Percentiles rank a stretch among this genome's conserved stretches.
Conservation (phyloP, 2,797 vertebrate genomes). For the Allobates femoralis region DNA sequence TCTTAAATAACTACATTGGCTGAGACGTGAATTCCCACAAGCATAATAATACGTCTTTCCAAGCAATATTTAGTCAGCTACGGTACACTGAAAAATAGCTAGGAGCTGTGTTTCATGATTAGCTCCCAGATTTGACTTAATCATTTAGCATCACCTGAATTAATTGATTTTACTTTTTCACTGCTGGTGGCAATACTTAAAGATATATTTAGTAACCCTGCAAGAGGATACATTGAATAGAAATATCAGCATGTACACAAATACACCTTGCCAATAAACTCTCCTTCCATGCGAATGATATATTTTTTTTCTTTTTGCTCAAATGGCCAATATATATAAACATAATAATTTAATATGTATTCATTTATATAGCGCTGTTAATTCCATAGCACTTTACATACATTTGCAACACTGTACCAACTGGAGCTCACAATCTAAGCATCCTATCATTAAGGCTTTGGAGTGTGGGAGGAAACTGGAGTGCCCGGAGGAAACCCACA, state of each 20-base stretch:
- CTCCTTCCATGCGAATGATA: too few species aligned
- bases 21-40: constrained; percentile 52
- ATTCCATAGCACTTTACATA: too few species aligned
- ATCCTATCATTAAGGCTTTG: too few species aligned
- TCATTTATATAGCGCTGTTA: too few species aligned
- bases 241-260: background rate
- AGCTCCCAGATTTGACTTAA: constrained; percentile 30
- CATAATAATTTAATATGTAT: too few species aligned
- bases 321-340: too few species aligned
- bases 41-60: constrained; percentile 40
- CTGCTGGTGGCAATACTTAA: background rate
- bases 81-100: constrained; percentile 29
- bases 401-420: too few species aligned
- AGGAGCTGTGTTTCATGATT: constrained; percentile 7
- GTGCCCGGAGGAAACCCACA: too few species aligned
- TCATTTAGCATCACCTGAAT: constrained; percentile 46
- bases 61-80: constrained; percentile 48
- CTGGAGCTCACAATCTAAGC: too few species aligned
- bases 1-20: constrained; percentile 56
- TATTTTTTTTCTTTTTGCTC: too few species aligned
- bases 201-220: background rate
- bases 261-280: background rate
- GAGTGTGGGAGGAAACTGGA: too few species aligned
- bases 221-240: background rate
- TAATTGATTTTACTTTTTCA: constrained; percentile 34